Base-by-base conservation (phyloP, 1,140 invertebrate species). In the Eubasilissa regina region DNA sequence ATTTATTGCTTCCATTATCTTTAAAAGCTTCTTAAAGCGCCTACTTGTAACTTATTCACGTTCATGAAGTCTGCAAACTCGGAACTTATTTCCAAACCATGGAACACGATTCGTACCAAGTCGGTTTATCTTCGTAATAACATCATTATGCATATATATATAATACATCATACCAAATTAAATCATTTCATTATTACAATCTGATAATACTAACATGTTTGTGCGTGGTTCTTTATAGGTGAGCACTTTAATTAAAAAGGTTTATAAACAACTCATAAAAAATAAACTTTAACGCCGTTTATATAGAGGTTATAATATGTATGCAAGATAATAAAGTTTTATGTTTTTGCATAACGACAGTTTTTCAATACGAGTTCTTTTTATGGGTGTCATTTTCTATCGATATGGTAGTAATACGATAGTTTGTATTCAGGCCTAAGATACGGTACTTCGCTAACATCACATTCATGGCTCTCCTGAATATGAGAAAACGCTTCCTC, bases 1-100 rank as follows among this genome's bases (percentile, higher is more conserved):
- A 78, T 78, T 73, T 78, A 78, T 73, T 17, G 55, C 66, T 48
- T 55, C 70, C 70, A 78, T 78, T 74, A 78, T 78, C 55, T 74
- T 25, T 53, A 74, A 78, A 78, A 78, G 77, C 70, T 78, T 78
- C 77, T 73, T 78, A 73, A 78, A 78, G 45, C 53, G 43, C 56
- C 77, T 17, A 25, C 70, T 78, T 78, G 77, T 72, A 78, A 73
- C 66, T 60, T 72, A 25, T 73, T 64, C 77, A 78, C 77, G 77
- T 78, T 78, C 66, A 78, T 78, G 35, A 73, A 45, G 68, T 78
- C 66, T 60, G 56, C 21, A 47, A 56, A 73, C 48, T 56, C 21
- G 62, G 21, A 73, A 73, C 19, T 78, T 45, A 21, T 78, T 78
- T 78, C 66, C 77, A 51, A 68, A 47, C 77, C 77, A 78, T 78